These are phyloP conservation scores for Gnatocerus cornutus DNA, from an alignment of 2,888 invertebrate species.

Conservation along the genomic window DNA sequence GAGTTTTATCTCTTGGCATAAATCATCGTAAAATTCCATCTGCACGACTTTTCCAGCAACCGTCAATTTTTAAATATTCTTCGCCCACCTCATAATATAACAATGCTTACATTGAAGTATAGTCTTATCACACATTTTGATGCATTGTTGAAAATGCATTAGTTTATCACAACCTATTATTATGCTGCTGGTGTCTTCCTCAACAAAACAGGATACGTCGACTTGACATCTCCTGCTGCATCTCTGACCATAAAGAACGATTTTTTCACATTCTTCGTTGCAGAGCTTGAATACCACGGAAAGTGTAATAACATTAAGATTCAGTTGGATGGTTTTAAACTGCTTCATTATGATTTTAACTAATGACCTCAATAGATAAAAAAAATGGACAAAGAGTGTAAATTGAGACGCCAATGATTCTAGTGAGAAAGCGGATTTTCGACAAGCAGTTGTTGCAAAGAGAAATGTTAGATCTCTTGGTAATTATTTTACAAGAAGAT, in stretches of 20 bases:
- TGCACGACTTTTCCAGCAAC: neutral
- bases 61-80: neutral
- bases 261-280: slow-evolving; percentile 33
- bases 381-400: too few relatives aligned
- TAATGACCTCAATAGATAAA: too few relatives aligned
- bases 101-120: neutral
- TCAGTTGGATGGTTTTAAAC: neutral
- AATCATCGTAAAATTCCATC: too few relatives aligned
- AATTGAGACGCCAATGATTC: slow-evolving; percentile 20
- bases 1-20: too few relatives aligned
- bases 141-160: slow-evolving; percentile 24
- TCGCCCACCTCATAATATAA: neutral
- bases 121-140: slow-evolving; percentile 13
- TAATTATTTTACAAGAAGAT: slow-evolving; percentile 30
- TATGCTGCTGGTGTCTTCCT: slow-evolving; percentile 31
- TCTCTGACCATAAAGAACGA: slow-evolving; percentile 32
- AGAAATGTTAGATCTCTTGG: slow-evolving; percentile 9
- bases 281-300: slow-evolving; percentile 13
- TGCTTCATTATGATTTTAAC: slow-evolving; percentile 6
- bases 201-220: slow-evolving; percentile 32
- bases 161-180: slow-evolving; percentile 27
- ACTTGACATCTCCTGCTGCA: slow-evolving; percentile 33
- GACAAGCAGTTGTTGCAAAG: slow-evolving; percentile 19
- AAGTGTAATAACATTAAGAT: too few relatives aligned
- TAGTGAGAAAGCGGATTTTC: slow-evolving; percentile 15